These are phyloP conservation scores for Palythoa heliodiscus DNA, from an alignment of 92 coral and sea anemone species.

Conservation along the genomic window DNA sequence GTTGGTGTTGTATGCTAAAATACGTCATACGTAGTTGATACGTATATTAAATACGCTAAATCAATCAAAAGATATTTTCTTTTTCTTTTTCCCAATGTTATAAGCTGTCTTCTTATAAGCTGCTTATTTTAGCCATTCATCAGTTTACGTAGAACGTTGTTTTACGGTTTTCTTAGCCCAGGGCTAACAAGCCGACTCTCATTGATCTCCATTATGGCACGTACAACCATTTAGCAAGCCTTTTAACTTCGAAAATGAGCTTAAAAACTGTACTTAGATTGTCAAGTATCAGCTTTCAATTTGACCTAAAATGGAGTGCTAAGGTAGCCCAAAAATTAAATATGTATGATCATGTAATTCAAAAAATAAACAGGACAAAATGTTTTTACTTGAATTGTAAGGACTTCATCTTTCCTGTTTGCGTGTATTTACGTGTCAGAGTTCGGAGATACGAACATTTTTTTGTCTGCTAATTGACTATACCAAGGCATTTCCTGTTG, in stretches of 20 bases:
- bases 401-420: constrained; percentile 23
- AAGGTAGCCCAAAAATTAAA: not conserved
- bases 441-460: not conserved
- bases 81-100: too few species aligned
- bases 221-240: constrained; percentile 29
- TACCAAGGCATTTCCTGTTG: constrained; percentile 39
- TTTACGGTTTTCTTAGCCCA: not conserved
- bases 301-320: not conserved
- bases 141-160: not conserved
- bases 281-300: not conserved
- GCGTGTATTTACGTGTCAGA: constrained; percentile 4
- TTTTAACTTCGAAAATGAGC: not conserved
- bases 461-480: constrained; percentile 24
- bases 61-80: too few species aligned
- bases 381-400: not conserved
- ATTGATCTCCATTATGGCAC: constrained; percentile 17
- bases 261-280: not conserved
- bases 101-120: too few species aligned
- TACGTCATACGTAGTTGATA: too few species aligned
- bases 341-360: not conserved
- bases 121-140: too few species aligned
- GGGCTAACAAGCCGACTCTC: constrained; percentile 11
- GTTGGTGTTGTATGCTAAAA: too few species aligned
- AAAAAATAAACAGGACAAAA: not conserved
- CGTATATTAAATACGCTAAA: too few species aligned